Conservation (phyloP, 2,888 invertebrate species). For the Yponomeuta sedellus region DNA sequence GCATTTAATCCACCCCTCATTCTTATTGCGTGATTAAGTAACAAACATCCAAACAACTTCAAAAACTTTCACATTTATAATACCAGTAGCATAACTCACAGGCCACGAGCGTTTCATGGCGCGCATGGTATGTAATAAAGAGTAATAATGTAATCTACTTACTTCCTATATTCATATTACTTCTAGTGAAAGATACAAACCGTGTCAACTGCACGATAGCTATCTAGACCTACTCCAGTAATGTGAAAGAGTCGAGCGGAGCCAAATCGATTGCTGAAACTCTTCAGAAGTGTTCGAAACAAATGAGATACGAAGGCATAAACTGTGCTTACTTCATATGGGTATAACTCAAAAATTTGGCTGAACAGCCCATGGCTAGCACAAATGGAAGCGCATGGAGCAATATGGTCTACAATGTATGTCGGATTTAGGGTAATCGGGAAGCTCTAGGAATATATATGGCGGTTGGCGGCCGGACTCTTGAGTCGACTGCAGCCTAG, state of each 20-base stretch:
- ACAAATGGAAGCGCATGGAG: constrained; percentile 50
- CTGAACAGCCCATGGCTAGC: constrained; percentile 46
- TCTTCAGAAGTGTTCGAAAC: constrained; percentile 45
- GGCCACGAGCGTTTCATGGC: no score
- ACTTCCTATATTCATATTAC: no score
- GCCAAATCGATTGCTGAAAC: constrained; percentile 48
- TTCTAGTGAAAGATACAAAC: neutral
- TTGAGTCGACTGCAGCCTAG: constrained; percentile 29
- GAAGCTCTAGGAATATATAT: constrained; percentile 45
- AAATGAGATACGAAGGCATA: constrained; percentile 55
- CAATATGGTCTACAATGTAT: constrained; percentile 57
- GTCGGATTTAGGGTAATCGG: constrained; percentile 55
- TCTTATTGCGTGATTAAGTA: no score
- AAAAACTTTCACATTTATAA: no score
- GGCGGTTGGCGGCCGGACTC: constrained; percentile 41
- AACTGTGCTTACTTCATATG: constrained; percentile 60
- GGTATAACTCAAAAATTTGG: constrained; percentile 69
- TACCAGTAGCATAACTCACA: no score
- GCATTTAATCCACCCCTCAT: no score
- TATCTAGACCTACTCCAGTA: neutral
- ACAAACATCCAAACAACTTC: no score
- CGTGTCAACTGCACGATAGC: neutral
- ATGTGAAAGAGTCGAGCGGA: constrained; percentile 28
- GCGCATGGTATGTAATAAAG: no score
- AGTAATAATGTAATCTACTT: no score